These are phyloP conservation scores for Ophioninae sp. DNA, from an alignment of 2,888 invertebrate genomes.

Conservation along the genomic window DNA sequence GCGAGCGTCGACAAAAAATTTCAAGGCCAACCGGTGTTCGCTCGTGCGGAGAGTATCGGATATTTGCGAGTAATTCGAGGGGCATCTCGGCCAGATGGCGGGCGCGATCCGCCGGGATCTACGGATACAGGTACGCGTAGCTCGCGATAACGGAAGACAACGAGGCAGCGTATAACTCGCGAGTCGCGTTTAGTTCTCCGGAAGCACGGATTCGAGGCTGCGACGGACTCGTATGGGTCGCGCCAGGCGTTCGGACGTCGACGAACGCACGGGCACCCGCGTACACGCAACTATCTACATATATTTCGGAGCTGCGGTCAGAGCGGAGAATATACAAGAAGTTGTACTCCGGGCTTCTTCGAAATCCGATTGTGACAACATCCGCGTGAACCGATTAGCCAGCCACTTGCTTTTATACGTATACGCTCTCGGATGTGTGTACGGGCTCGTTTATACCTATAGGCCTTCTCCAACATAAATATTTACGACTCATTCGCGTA, in stretches of 20 bases:
- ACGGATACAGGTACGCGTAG: background rate
- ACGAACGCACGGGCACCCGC: conserved; percentile 19
- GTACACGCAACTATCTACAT: conserved; percentile 5
- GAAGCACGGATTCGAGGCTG: too few relatives aligned
- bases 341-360: conserved; percentile 54
- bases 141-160: background rate
- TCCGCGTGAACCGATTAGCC: conserved; percentile 78
- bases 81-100: too few relatives aligned
- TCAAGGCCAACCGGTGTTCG: too few relatives aligned
- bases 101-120: too few relatives aligned
- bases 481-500: conserved; percentile 81
- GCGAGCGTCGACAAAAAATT: too few relatives aligned
- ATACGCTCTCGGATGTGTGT: conserved; percentile 74
- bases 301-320: conserved; percentile 60
- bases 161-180: too few relatives aligned
- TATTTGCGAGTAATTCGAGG: too few relatives aligned
- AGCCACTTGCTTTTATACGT: conserved; percentile 72
- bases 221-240: background rate
- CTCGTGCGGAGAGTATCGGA: too few relatives aligned
- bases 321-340: conserved; percentile 45
- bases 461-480: conserved; percentile 75
- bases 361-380: conserved; percentile 76
- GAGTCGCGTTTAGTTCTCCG: too few relatives aligned
- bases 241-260: background rate
- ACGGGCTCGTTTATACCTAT: conserved; percentile 20